Evolutionary conservation across 2,797 vertebrate genomes (phyloP).

Genomic region (Phoxinus dragarum): DNA sequence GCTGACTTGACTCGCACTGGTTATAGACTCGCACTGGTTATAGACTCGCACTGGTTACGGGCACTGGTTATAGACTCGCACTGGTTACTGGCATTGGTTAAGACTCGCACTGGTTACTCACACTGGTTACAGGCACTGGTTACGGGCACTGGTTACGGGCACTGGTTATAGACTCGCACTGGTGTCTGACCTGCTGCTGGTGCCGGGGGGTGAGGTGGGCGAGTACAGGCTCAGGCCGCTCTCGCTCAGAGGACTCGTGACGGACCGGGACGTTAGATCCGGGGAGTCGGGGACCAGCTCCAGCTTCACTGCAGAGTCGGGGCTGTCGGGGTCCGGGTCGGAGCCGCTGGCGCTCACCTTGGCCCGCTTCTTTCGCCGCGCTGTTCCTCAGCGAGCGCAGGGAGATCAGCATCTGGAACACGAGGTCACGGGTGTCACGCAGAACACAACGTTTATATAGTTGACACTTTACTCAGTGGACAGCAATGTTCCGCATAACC

Average conservation of each 20-base stretch:
- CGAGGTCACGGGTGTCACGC: neutral
- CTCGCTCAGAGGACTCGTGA: constrained; percentile 82
- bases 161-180: no score
- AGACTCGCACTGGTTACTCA: no score
- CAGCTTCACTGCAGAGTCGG: constrained; percentile 81
- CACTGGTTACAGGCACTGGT: no score
- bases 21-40: no score
- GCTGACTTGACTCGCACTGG: no score
- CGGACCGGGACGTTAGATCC: constrained; percentile 76
- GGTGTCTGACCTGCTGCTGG: constrained; percentile 68
- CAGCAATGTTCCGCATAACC: no score
- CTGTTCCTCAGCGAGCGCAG: constrained; percentile 89
- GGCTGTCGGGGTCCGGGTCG: constrained; percentile 82
- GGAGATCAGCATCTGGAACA: constrained; percentile 88
- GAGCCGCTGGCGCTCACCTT: constrained; percentile 81
- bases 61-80: no score
- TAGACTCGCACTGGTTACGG: no score
- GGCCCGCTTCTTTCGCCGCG: constrained; percentile 92
- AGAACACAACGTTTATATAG: no score
- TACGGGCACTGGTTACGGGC: no score
- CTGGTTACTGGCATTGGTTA: no score
- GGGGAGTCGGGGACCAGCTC: constrained; percentile 79
- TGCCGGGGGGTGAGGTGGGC: constrained; percentile 69
- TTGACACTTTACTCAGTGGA: no score
- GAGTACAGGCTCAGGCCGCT: constrained; percentile 83